Evolutionary conservation across 2,888 invertebrate species (phyloP), one percentile per base, ranked within the genome.

Genomic region (Patella ulyssiponensis): DNA sequence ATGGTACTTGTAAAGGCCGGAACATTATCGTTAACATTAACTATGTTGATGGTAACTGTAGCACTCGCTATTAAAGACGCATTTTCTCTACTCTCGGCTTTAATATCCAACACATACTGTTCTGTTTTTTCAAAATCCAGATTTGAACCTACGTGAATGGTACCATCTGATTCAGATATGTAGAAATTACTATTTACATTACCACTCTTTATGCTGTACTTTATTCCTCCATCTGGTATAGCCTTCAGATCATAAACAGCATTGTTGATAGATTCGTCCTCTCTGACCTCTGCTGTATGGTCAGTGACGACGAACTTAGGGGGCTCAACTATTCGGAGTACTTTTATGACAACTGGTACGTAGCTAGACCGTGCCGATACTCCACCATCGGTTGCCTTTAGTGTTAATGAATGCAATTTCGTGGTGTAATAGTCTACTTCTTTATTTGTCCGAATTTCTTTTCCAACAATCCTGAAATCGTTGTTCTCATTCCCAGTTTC

Each of bases 21-120:
- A 15, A 69, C 15, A 44, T 83, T 81, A 73, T 89, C 88, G 77
- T 89, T 88, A 11, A 86, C 75, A 71, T 88, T 86, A n/a, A 77
- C 77, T 9, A 88, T 73, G 11, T 54, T 75, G 0, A 89, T 73
- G 0, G 80, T 80, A 1, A 89, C 44, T 9, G 81, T 82, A 1
- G 84, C 69, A 14, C 78, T 75, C 75, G 79, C 85, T 54, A 76
- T 80, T 3, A 80, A 78, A 3, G 79, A 52, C 1, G 75, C 75
- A n/a, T 78, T 73, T 27, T 82, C 82, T 5, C 77, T 77, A 58
- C 86, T 86, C 11, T 71, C 73, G 17, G 87, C 86, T 14, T 77
- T 56, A 11, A 88, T 77, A 2, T 72, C 70, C 23, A 88, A 53
- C 15, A 44, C 73, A 53, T 84, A 82, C 5, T n/a, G 53, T 7